Evolutionary conservation across 1,140 invertebrate genomes (phyloP).

Genomic region (Helicoverpa armigera): DNA sequence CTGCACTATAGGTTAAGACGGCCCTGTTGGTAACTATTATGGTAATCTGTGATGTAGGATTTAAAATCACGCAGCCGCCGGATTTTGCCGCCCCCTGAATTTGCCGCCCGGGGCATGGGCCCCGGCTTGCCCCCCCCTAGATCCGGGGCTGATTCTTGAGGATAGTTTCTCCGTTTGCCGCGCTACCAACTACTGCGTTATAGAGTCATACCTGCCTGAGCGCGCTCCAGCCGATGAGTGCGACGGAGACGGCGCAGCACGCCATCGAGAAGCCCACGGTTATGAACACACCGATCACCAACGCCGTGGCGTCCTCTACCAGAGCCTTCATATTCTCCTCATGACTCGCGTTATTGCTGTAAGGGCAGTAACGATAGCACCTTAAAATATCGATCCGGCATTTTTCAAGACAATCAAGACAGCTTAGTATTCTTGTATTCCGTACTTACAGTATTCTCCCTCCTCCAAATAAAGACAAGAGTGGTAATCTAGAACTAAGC

Average conservation of each 20-base stretch:
- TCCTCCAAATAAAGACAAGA: conserved; percentile 85
- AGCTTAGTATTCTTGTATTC: too few species aligned
- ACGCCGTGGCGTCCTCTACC: conserved; percentile 88
- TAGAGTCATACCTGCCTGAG: conserved; percentile 68
- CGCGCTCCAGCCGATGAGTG: conserved; percentile 16
- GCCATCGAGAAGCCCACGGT: conserved; percentile 72
- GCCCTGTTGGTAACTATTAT: too few species aligned
- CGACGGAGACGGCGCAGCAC: conserved; percentile 22
- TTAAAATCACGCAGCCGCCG: too few species aligned
- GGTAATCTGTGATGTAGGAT: too few species aligned
- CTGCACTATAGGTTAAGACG: too few species aligned
- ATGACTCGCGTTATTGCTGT: conserved; percentile 84
- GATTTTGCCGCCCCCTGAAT: too few species aligned
- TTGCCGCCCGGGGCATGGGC: too few species aligned
- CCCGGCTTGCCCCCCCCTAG: too few species aligned
- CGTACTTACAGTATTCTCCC: conserved; percentile 87
- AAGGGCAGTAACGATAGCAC: neutral
- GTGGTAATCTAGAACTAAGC: conserved; percentile 80
- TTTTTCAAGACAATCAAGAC: too few species aligned
- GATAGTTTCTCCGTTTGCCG: too few species aligned
- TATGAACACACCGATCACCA: conserved; percentile 87
- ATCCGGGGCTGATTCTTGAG: too few species aligned
- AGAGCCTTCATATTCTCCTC: conserved; percentile 88
- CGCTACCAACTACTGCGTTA: conserved; percentile 51
- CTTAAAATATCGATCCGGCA: neutral